Conservation (phyloP, 2,888 invertebrate species). For the Plutella xylostella region DNA sequence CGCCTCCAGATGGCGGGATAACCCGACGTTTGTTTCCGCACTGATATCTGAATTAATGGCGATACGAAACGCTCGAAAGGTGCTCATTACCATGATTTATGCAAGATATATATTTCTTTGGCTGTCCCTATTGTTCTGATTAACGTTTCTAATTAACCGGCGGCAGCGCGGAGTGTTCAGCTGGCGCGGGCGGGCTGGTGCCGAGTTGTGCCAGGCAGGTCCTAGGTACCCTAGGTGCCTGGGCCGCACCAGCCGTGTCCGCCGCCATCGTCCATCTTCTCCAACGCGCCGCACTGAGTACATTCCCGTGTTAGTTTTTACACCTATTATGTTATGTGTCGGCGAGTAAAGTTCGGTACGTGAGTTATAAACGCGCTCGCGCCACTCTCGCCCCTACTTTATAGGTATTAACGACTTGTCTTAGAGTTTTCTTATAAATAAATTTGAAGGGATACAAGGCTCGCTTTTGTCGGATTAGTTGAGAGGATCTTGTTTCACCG, state of each 20-base stretch:
- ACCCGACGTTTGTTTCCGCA: slow-evolving; percentile 70
- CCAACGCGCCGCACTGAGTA: slow-evolving; percentile 55
- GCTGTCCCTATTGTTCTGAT: slow-evolving; percentile 44
- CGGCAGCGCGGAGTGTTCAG: too few species aligned
- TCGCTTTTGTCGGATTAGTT: slow-evolving; percentile 70
- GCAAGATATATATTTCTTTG: slow-evolving; percentile 60
- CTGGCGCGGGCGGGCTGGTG: background rate
- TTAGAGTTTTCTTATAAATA: slow-evolving; percentile 71
- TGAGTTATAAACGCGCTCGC: slow-evolving; percentile 70
- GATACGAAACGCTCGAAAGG: slow-evolving; percentile 66
- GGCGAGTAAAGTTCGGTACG: slow-evolving; percentile 71
- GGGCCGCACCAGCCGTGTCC: too few species aligned
- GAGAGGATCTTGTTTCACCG: slow-evolving; percentile 70
- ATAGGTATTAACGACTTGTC: slow-evolving; percentile 72
- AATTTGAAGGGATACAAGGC: slow-evolving; percentile 71
- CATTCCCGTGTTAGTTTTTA: slow-evolving; percentile 71
- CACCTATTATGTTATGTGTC: slow-evolving; percentile 72
- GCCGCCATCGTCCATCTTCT: slow-evolving; percentile 62
- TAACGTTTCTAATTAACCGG: slow-evolving; percentile 28
- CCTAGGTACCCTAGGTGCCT: too few species aligned
- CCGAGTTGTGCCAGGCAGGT: too few species aligned
- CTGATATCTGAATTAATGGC: slow-evolving; percentile 70
- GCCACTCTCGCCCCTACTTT: slow-evolving; percentile 70
- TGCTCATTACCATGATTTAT: slow-evolving; percentile 69
- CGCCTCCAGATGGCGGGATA: slow-evolving; percentile 66